These are phyloP conservation scores for Cryptotermes secundus DNA, from an alignment of 1,140 invertebrate species.

Conservation along the genomic window DNA sequence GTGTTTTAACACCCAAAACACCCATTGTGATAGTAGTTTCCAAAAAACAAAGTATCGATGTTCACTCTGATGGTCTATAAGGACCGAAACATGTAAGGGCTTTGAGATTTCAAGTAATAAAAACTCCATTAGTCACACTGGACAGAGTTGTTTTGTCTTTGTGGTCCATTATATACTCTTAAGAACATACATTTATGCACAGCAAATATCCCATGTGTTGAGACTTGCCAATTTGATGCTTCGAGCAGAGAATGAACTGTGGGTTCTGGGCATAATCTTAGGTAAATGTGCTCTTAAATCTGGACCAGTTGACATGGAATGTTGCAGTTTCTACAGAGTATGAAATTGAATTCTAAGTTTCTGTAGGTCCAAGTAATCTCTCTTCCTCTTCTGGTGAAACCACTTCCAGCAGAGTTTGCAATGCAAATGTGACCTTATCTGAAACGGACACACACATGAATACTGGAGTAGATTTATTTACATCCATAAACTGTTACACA, in stretches of 20 bases:
- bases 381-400: constrained; percentile 36
- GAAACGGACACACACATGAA: constrained; percentile 15
- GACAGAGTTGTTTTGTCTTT: too few relatives aligned
- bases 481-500: too few relatives aligned
- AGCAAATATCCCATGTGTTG: background rate
- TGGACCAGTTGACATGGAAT: constrained; percentile 1
- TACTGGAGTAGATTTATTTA: too few relatives aligned
- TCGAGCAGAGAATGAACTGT: background rate
- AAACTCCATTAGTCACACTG: too few relatives aligned
- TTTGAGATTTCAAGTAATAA: too few relatives aligned
- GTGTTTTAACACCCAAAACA: too few relatives aligned
- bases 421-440: constrained; percentile 33
- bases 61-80: too few relatives aligned
- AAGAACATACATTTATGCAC: background rate
- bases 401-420: constrained; percentile 36
- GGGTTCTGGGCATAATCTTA: background rate
- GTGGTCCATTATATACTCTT: too few relatives aligned
- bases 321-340: background rate
- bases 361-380: background rate
- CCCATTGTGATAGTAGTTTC: too few relatives aligned
- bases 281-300: background rate
- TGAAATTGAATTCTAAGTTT: constrained; percentile 16
- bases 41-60: too few relatives aligned
- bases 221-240: background rate
- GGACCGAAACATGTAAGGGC: too few relatives aligned